Evolutionary conservation across 2,888 invertebrate species (phyloP).

Genomic region (Capitulum mitella): DNA sequence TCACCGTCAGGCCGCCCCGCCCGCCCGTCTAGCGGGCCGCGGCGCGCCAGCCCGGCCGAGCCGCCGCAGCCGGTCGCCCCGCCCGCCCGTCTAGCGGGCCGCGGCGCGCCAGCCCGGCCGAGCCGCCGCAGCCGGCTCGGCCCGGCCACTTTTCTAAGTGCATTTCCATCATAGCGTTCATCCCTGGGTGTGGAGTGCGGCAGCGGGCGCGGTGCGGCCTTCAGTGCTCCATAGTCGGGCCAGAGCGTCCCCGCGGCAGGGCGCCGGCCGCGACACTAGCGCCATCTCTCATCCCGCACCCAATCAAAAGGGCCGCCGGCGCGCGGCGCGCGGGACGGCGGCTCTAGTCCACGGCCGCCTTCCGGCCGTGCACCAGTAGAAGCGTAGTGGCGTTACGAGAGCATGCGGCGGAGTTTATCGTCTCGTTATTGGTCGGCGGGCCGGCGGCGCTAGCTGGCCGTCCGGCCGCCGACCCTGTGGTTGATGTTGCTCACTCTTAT

Average conservation of each 20-base stretch:
- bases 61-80: slow-evolving; percentile 28
- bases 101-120: slow-evolving; percentile 30
- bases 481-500: slow-evolving; percentile 1
- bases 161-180: not conserved
- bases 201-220: not conserved
- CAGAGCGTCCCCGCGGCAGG: not conserved
- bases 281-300: not conserved
- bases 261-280: not conserved
- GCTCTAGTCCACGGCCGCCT: too few species aligned
- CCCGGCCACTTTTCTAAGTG: slow-evolving; percentile 32
- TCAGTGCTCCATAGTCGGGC: not conserved
- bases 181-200: not conserved
- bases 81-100: slow-evolving; percentile 30
- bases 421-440: not conserved
- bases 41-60: slow-evolving; percentile 29
- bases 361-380: too few species aligned
- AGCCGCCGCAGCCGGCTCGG: slow-evolving; percentile 28
- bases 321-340: not conserved
- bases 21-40: slow-evolving; percentile 30
- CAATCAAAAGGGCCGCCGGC: not conserved
- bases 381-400: not conserved
- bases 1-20: slow-evolving; percentile 29
- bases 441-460: not conserved
- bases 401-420: not conserved
- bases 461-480: not conserved